phyloP scores from a whole-genome alignment of 2,797 vertebrate species.

The Heteromormyrus szaboi region DNA sequence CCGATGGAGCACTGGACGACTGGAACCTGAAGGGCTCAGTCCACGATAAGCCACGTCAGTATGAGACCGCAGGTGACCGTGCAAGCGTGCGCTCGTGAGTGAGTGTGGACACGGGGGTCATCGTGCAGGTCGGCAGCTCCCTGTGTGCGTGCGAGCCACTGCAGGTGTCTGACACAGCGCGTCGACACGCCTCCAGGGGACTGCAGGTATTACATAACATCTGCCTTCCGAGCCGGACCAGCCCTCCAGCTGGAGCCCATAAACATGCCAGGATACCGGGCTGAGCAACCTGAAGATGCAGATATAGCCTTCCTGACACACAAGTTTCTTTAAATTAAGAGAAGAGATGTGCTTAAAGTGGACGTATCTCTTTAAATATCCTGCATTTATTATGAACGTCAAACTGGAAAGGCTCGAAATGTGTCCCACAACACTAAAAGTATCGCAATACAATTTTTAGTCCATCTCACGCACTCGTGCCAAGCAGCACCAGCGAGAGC shows the following conservation, averaged over 20 bases:
- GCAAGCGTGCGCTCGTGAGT: neutral
- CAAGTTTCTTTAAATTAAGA: neutral
- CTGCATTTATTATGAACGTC: neutral
- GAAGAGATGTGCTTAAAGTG: neutral
- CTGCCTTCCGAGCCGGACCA: neutral
- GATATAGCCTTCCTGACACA: too few relatives aligned
- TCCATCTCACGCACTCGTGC: neutral
- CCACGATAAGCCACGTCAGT: neutral
- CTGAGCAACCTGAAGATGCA: neutral
- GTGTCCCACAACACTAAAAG: neutral
- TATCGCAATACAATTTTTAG: neutral
- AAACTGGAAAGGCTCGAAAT: neutral
- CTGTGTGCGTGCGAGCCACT: neutral
- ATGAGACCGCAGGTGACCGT: neutral
- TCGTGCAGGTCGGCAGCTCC: neutral
- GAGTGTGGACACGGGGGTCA: neutral
- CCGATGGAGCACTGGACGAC: neutral
- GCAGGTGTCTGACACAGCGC: neutral
- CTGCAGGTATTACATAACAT: conserved; percentile 19
- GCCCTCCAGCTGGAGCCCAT: neutral
- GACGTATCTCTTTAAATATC: neutral
- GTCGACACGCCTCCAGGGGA: neutral
- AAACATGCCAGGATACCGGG: neutral
- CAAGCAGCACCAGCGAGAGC: neutral
- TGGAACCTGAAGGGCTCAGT: neutral